These are phyloP conservation scores for Antechinus stuartii DNA, from an alignment of 2,113 vertebrate species.

Conservation along the genomic window DNA sequence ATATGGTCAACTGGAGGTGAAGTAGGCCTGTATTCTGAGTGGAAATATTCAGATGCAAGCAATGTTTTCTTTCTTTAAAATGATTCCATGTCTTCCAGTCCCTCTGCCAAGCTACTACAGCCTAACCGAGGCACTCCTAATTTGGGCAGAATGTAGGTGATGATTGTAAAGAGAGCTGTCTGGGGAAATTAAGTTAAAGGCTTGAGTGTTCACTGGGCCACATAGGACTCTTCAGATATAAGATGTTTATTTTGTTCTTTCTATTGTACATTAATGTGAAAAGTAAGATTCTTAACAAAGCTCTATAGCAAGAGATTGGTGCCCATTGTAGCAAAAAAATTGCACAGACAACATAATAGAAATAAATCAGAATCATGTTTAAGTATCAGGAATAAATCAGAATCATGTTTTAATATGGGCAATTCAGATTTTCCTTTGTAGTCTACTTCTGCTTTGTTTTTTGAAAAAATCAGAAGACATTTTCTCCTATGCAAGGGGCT, in stretches of 20 bases:
- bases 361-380: not conserved
- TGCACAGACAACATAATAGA: not conserved
- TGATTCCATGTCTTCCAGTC: not conserved
- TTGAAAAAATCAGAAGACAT: not conserved
- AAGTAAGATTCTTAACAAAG: not conserved
- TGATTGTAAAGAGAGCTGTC: slow-evolving; percentile 7
- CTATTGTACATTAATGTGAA: not conserved
- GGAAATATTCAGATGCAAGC: slow-evolving; percentile 7
- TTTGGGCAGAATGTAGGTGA: not conserved
- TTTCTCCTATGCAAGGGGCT: not conserved
- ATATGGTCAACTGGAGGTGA: not conserved
- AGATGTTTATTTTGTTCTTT: not conserved
- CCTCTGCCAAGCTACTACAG: not conserved
- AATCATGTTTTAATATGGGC: not conserved
- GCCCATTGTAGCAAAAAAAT: not conserved
- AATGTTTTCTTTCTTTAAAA: slow-evolving; percentile 38
- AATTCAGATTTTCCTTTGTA: not conserved
- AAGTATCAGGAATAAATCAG: not conserved
- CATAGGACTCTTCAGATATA: not conserved
- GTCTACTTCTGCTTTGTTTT: not conserved
- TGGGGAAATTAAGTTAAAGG: not conserved
- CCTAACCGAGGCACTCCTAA: not conserved
- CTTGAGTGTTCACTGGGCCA: not conserved
- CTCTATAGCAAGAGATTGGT: not conserved
- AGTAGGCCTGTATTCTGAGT: not conserved